These are phyloP conservation scores for Reticulitermes speratus DNA, from an alignment of 1,140 invertebrate species.

Conservation along the genomic window DNA sequence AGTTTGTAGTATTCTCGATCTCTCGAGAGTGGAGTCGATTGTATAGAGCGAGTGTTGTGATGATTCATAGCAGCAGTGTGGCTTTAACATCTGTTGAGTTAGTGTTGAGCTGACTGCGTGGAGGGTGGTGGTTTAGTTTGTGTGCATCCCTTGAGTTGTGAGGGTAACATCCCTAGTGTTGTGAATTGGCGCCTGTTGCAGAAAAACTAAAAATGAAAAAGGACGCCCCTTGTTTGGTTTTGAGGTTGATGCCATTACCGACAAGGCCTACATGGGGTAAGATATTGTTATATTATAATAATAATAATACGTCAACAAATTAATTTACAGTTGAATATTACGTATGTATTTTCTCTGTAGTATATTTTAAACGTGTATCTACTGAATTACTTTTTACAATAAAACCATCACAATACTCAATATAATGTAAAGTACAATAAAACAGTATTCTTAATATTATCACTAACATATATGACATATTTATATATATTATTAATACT, in stretches of 20 bases:
- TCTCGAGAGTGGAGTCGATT: background rate
- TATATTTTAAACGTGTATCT: too few species aligned
- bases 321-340: too few species aligned
- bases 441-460: too few species aligned
- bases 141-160: background rate
- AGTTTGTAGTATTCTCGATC: background rate
- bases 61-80: background rate
- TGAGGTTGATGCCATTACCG: background rate
- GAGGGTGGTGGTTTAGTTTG: background rate
- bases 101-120: background rate
- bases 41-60: background rate
- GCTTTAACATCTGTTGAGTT: background rate
- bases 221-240: background rate
- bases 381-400: too few species aligned
- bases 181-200: conserved; percentile 6
- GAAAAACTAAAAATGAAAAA: background rate
- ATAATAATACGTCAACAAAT: too few species aligned
- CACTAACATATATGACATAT: too few species aligned
- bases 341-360: too few species aligned
- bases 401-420: too few species aligned
- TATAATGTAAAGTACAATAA: too few species aligned
- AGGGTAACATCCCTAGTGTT: background rate
- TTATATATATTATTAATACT: too few species aligned
- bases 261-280: background rate
- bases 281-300: background rate